A percentile compares a stretch with the other conserved stretches of the same genome.
Conservation (phyloP, 2,888 invertebrate species). For the Temnothorax ravouxi region DNA sequence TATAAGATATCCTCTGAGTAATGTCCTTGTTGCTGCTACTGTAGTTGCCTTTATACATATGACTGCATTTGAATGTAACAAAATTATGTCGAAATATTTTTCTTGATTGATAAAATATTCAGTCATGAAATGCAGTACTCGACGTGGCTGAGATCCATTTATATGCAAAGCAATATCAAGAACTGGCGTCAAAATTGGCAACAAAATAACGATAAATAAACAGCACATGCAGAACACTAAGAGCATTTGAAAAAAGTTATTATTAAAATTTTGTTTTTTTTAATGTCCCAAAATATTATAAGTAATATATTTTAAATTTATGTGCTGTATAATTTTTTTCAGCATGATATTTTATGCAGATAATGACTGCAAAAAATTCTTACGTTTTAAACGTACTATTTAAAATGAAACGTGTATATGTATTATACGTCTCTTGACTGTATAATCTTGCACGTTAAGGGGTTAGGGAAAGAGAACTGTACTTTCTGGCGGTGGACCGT, state of each 20-base stretch:
- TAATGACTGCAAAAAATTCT: neutral
- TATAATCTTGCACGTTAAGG: too few species aligned
- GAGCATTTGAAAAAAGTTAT: neutral
- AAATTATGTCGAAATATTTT: slow-evolving; percentile 21
- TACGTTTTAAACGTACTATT: neutral
- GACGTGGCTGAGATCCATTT: neutral
- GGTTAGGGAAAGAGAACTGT: too few species aligned
- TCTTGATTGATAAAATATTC: slow-evolving; percentile 30
- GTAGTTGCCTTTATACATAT: neutral
- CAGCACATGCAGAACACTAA: neutral
- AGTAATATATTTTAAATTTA: neutral
- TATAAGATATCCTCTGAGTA: neutral
- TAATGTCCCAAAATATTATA: neutral
- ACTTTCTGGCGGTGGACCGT: too few species aligned
- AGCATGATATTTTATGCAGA: neutral
- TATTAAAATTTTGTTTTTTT: neutral
- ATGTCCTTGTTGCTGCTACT: neutral
- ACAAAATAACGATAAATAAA: neutral
- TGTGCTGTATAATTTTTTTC: neutral
- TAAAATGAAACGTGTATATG: neutral
- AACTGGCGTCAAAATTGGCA: neutral
- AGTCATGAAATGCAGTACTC: neutral
- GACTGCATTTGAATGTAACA: neutral
- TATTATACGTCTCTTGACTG: too few species aligned
- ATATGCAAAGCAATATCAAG: neutral